Base-by-base conservation (phyloP, 2,888 invertebrate genomes). In the Thyatira batis region DNA sequence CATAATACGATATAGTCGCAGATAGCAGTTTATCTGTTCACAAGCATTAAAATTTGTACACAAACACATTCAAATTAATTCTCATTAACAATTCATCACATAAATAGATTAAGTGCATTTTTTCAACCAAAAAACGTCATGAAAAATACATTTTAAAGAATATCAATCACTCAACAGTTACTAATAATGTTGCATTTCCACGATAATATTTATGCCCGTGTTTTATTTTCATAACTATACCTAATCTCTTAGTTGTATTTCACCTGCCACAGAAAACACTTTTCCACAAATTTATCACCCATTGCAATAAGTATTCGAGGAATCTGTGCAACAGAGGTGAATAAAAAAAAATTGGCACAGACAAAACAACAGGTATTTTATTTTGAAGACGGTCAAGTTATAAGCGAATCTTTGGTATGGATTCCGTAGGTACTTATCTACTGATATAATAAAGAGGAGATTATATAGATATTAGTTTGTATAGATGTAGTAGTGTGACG, bases 351-450 rank as follows among this genome's bases (percentile, higher is more conserved):
- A 63, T 67, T 61, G 61, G 67, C 70, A 63, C 52, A 49, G 44
- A 30, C 28, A 27, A 27, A 50, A 48, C 45, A 51, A 49, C 71
- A 72, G 73, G 70, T 72, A 61, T 53, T 51, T 67, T 66, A 68
- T 66, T 68, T 61, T 53, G 27, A 20, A 20, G 39, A 27, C 6
- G 9, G 13, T 39, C 33, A 45, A 10, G n/a, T 45, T 10, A 17
- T 30, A 8, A 10, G 6, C 17, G 23, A 52, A 23, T 52, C n/a
- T 11, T 1, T 33, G 39, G 27, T 13, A 5, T 30, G 52, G 48
- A 43, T 52, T 27, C 52, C 2, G 48, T 43, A 43, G 13, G 10
- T 23, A n/a, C 8, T 1, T 45, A n/a, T 13, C 1, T n/a, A 43
- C 33, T 4, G 8, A 30, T 30, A n/a, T n/a, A n/a, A n/a, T n/a